Conservation (phyloP, 2,797 vertebrate genomes). For the Macroramphosus scolopax region DNA sequence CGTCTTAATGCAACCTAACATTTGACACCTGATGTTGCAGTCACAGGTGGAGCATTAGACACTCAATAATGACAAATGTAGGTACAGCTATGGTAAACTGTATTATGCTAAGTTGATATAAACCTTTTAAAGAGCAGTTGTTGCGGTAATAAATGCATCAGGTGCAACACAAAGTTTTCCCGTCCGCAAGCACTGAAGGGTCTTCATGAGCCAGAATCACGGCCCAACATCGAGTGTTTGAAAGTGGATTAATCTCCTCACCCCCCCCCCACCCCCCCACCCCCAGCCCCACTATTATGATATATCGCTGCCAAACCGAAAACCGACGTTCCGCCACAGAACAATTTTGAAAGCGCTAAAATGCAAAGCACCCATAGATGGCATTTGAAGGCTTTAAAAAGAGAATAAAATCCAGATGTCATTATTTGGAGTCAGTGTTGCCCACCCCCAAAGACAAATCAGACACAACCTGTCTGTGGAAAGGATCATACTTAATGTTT, state of each 20-base stretch:
- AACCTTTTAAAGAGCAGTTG: neutral
- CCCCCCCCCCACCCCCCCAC: slow-evolving; percentile 26
- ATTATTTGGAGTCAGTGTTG: slow-evolving; percentile 29
- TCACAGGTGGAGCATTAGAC: neutral
- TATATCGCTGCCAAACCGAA: slow-evolving; percentile 35
- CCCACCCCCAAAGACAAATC: slow-evolving; percentile 23
- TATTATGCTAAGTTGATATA: no score
- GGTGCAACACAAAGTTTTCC: slow-evolving; percentile 15
- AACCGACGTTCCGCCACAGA: slow-evolving; percentile 12
- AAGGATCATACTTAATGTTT: slow-evolving; percentile 44
- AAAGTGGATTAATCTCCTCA: slow-evolving; percentile 37
- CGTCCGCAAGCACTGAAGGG: slow-evolving; percentile 6
- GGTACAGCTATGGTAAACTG: neutral
- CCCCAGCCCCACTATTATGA: no score
- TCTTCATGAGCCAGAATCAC: slow-evolving; percentile 9
- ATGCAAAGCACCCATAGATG: slow-evolving; percentile 20
- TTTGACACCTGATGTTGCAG: neutral
- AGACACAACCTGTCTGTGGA: slow-evolving; percentile 35
- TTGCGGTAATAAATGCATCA: slow-evolving; percentile 26
- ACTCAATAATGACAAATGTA: neutral
- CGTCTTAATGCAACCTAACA: no score
- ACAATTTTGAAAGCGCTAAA: slow-evolving; percentile 46
- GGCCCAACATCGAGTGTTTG: slow-evolving; percentile 14
- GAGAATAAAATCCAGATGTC: slow-evolving; percentile 26
- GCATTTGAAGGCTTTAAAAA: slow-evolving; percentile 26